A percentile compares a stretch with the other conserved stretches of the same genome.
phyloP scores from a whole-genome alignment of 2,113 vertebrate genomes.

The Pardalotus punctatus region DNA sequence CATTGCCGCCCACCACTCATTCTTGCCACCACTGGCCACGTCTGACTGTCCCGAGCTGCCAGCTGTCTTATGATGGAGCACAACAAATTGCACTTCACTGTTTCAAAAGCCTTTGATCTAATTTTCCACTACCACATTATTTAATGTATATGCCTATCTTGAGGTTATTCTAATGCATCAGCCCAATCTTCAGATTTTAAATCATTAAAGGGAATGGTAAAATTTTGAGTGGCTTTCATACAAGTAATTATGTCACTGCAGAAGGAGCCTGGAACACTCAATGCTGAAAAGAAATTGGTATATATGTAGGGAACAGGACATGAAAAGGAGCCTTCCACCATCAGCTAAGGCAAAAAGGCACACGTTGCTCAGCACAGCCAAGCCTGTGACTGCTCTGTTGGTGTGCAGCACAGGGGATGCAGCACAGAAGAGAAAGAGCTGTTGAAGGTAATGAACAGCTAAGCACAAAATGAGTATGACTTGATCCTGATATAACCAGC shows the following conservation, averaged over 20 bases:
- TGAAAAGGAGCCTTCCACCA: not conserved
- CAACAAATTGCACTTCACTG: not conserved
- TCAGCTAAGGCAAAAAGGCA: not conserved
- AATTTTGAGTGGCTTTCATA: not conserved
- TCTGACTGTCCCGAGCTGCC: not conserved
- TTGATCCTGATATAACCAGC: not conserved
- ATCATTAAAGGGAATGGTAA: not conserved
- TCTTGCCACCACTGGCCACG: not conserved
- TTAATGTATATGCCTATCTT: not conserved
- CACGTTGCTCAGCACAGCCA: not conserved
- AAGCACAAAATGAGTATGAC: not conserved
- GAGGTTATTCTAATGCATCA: not conserved
- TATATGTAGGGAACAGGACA: not conserved
- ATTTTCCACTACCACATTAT: not conserved
- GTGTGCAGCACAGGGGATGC: not conserved
- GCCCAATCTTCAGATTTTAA: not conserved
- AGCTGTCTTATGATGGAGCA: not conserved
- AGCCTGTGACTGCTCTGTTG: not conserved
- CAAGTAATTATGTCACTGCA: not conserved
- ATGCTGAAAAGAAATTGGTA: not conserved
- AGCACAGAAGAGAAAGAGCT: not conserved
- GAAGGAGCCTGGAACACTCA: not conserved
- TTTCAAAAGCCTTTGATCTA: not conserved
- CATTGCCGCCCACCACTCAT: not conserved
- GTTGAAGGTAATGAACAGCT: not conserved